Base-by-base conservation (phyloP, 2,113 vertebrate genomes). In the Perca flavescens region DNA sequence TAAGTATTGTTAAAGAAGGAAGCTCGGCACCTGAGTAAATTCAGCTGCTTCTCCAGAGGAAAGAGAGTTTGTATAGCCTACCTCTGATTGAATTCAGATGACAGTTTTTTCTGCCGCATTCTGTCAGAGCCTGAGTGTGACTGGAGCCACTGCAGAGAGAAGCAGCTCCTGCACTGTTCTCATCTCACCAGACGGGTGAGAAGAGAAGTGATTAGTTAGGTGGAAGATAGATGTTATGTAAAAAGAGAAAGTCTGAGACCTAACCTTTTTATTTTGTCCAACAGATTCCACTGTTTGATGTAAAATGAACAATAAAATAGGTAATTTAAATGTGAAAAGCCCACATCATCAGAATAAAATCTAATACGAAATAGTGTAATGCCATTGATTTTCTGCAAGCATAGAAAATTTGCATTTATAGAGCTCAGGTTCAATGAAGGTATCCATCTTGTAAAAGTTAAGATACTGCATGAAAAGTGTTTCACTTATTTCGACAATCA, bases 31-130 rank as follows among this genome's bases (percentile, higher is more conserved):
- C 19, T 52, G 54, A 90, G 77, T 80, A 28, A 40, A 71, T 85
- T 76, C 65, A 69, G 57, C 67, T 73, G 50, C 56, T 50, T 47
- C 74, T 82, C 70, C 40, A 52, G 34, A 83, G 73, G 65, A 69
- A 79, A 69, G 47, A 49, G 64, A 57, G 65, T 84, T 79, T 81
- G 77, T 81, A 47, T 25, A 52, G 52, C 53, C 73, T 79, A 53
- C 62, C 58, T 80, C 69, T 90, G 85, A 87, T 81, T 90, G 74
- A 90, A 87, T 91, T 90, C 79, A 88, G 82, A 90, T 89, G 89
- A 86, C 84, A 88, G 78, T 84, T 88, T 72, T 73, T 89, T 91
- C 65, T 92, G 88, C 91, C 84, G 88, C 92, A 94, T 93, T 94
- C 91, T 94, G 90, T 91, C 89, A 89, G 84, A 91, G 68, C 25